A percentile compares a stretch with the other conserved stretches of the same genome.
phyloP scores from a whole-genome alignment of 2,888 invertebrate genomes.

The Dusona sp. region DNA sequence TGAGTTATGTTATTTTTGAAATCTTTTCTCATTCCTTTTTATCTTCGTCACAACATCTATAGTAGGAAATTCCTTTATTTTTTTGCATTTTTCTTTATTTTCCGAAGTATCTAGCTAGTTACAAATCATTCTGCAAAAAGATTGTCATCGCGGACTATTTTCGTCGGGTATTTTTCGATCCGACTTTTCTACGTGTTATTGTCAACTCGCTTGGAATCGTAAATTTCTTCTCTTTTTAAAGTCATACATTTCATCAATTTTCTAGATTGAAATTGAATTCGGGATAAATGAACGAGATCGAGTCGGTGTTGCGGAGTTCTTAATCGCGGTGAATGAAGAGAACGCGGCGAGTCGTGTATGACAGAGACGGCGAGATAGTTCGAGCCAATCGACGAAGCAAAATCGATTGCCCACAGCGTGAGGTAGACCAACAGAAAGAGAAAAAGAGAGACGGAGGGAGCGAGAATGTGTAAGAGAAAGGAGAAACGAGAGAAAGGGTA shows the following conservation, averaged over 20 bases:
- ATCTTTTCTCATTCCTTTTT: background rate
- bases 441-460: slow-evolving; percentile 15
- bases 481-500: slow-evolving; percentile 8
- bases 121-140: slow-evolving; percentile 8
- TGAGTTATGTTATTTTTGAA: background rate
- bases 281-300: slow-evolving; percentile 47
- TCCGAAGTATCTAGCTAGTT: background rate
- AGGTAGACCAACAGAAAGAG: slow-evolving; percentile 18
- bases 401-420: slow-evolving; percentile 61
- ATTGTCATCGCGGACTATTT: slow-evolving; percentile 18
- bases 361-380: slow-evolving; percentile 39
- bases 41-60: background rate
- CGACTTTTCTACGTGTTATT: slow-evolving; percentile 30
- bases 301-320: slow-evolving; percentile 54
- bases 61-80: background rate
- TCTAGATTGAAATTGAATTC: slow-evolving; percentile 50
- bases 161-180: slow-evolving; percentile 15
- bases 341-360: slow-evolving; percentile 46
- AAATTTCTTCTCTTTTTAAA: slow-evolving; percentile 18
- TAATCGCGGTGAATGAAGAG: slow-evolving; percentile 62
- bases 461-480: background rate
- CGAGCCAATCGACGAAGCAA: slow-evolving; percentile 60
- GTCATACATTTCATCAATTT: slow-evolving; percentile 45
- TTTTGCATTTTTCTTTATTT: background rate
- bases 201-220: slow-evolving; percentile 15